phyloP scores from a whole-genome alignment of 1,140 invertebrate species.

The Chironomus striatipennis region DNA sequence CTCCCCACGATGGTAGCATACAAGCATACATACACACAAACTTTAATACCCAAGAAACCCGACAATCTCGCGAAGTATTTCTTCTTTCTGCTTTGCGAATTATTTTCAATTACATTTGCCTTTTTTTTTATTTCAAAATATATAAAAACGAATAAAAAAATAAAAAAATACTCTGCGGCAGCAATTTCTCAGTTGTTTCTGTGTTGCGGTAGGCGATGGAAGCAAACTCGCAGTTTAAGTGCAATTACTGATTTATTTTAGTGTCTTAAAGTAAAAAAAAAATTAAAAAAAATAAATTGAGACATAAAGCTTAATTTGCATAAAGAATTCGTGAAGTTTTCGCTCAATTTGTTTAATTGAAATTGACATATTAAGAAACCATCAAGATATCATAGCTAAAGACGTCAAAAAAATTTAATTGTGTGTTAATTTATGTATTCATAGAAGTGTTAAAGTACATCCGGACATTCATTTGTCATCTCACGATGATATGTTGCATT shows the following conservation, averaged over 20 bases:
- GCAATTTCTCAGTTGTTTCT: slow-evolving; percentile 18
- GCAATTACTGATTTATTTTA: neutral
- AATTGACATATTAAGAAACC: too few relatives aligned
- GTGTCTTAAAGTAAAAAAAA: too few relatives aligned
- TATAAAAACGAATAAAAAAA: neutral
- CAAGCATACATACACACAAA: neutral
- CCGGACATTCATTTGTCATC: too few relatives aligned
- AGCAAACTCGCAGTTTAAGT: neutral
- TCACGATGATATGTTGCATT: too few relatives aligned
- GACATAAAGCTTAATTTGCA: neutral
- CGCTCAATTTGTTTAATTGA: neutral
- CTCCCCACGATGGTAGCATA: too few relatives aligned
- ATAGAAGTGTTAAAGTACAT: too few relatives aligned
- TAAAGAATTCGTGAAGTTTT: neutral
- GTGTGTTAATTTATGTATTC: too few relatives aligned
- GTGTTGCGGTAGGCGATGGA: neutral
- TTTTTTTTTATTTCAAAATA: slow-evolving; percentile 16
- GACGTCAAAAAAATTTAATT: too few relatives aligned
- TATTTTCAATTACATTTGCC: slow-evolving; percentile 15
- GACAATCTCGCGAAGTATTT: neutral
- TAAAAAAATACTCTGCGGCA: neutral
- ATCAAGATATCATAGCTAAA: too few relatives aligned
- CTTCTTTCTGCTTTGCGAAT: slow-evolving; percentile 15
- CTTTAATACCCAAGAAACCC: neutral
- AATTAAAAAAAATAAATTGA: neutral